phyloP scores from a whole-genome alignment of 2,113 vertebrate genomes.

The Calypte anna region DNA sequence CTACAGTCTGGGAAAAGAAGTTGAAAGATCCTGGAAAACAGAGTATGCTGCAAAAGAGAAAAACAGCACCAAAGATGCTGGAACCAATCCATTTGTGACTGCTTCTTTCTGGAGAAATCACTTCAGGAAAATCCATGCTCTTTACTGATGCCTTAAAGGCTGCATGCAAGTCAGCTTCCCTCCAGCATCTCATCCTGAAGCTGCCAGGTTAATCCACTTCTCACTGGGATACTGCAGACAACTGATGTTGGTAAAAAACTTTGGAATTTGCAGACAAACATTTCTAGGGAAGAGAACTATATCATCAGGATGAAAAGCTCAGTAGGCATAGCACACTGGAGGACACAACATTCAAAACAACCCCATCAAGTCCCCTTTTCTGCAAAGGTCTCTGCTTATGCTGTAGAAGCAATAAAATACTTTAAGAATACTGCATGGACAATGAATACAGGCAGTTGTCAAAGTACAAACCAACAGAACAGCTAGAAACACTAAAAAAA shows the following conservation, averaged over 20 bases:
- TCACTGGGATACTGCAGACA: neutral
- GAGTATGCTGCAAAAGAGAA: neutral
- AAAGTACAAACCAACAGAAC: neutral
- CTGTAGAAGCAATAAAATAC: constrained; percentile 14
- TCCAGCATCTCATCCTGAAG: neutral
- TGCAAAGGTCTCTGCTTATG: neutral
- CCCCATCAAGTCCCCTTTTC: neutral
- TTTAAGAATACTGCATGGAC: neutral
- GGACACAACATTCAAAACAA: neutral
- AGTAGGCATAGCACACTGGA: neutral
- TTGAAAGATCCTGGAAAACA: neutral
- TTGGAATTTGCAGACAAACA: neutral
- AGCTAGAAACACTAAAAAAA: constrained; percentile 5
- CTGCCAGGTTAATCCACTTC: neutral
- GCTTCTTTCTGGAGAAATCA: neutral
- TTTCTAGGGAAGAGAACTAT: neutral
- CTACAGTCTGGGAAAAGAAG: neutral
- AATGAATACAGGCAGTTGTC: neutral
- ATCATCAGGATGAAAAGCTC: neutral
- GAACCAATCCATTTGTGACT: neutral
- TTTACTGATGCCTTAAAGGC: neutral
- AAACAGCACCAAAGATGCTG: neutral
- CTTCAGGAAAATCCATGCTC: neutral
- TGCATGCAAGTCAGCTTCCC: neutral
- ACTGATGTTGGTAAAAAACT: neutral